Evolutionary conservation across 2,888 invertebrate genomes (phyloP).

Genomic region (Pomacea canaliculata): DNA sequence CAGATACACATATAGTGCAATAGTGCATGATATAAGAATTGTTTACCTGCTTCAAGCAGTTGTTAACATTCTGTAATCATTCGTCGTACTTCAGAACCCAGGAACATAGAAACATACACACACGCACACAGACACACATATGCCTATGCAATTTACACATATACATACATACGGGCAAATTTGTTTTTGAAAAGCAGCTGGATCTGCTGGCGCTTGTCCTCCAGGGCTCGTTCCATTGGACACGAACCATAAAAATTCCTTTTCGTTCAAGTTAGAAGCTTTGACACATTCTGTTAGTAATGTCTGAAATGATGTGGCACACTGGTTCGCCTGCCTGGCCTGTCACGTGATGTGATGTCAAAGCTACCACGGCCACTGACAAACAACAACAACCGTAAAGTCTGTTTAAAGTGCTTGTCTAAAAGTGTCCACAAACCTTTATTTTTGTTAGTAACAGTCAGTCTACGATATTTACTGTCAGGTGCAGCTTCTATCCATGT

Average conservation of each 20-base stretch:
- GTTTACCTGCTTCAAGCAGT: too few species aligned
- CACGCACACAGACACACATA: too few species aligned
- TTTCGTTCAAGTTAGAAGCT: constrained; percentile 1
- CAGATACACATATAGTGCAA: background rate
- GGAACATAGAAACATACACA: background rate
- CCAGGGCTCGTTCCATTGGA: constrained; percentile 33
- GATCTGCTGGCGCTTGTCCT: constrained; percentile 23
- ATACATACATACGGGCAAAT: constrained; percentile 32
- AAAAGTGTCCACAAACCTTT: too few species aligned
- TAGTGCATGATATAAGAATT: background rate
- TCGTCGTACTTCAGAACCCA: too few species aligned
- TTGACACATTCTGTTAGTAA: constrained; percentile 17
- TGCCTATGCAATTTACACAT: too few species aligned
- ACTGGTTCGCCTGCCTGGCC: background rate
- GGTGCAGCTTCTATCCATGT: too few species aligned
- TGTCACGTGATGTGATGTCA: background rate
- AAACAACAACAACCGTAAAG: too few species aligned
- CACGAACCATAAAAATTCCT: constrained; percentile 35
- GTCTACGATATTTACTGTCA: too few species aligned
- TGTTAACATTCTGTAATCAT: background rate
- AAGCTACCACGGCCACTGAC: background rate
- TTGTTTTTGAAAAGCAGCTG: constrained; percentile 24
- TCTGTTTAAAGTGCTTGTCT: too few species aligned
- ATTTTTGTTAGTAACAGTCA: too few species aligned
- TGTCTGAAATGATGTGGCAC: constrained; percentile 10